phyloP scores from a whole-genome alignment of 1,140 invertebrate species.

The Brachionus asplanchnoidis region DNA sequence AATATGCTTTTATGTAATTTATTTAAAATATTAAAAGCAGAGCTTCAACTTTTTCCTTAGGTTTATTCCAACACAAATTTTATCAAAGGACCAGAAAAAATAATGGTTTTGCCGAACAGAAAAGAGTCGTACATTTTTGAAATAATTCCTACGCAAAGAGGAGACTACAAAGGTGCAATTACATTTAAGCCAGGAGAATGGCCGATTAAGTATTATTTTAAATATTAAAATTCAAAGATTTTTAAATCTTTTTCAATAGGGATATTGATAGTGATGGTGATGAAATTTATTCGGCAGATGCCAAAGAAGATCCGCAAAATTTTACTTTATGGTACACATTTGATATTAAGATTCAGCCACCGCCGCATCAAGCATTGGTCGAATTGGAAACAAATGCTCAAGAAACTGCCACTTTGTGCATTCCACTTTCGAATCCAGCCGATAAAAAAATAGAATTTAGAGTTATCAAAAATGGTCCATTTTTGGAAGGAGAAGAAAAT shows the following conservation, averaged over 20 bases:
- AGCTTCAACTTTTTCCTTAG: conserved; percentile 42
- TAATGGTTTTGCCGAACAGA: conserved; percentile 50
- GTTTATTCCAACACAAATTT: conserved; percentile 53
- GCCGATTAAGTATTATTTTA: conserved; percentile 46
- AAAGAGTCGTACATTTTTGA: conserved; percentile 49
- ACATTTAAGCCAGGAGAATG: conserved; percentile 51
- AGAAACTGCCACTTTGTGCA: background rate
- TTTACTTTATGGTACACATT: conserved; percentile 55
- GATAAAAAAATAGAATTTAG: conserved; percentile 26
- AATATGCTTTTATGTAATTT: conserved; percentile 48
- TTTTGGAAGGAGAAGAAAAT: conserved; percentile 45
- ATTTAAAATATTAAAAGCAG: no score
- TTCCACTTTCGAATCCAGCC: conserved; percentile 24
- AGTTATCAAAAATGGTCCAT: conserved; percentile 1
- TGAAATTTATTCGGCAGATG: conserved; percentile 49
- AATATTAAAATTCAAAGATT: background rate
- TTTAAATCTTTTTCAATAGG: conserved; percentile 44
- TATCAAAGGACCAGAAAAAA: conserved; percentile 48
- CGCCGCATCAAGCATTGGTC: conserved; percentile 50
- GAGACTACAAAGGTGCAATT: conserved; percentile 52
- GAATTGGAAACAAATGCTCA: conserved; percentile 44
- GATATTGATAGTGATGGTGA: conserved; percentile 57
- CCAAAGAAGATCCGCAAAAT: conserved; percentile 47
- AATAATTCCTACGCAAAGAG: conserved; percentile 48
- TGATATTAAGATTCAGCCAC: conserved; percentile 50